Conservation (phyloP, 2,797 vertebrate genomes). For the Galagoides demidoff region DNA sequence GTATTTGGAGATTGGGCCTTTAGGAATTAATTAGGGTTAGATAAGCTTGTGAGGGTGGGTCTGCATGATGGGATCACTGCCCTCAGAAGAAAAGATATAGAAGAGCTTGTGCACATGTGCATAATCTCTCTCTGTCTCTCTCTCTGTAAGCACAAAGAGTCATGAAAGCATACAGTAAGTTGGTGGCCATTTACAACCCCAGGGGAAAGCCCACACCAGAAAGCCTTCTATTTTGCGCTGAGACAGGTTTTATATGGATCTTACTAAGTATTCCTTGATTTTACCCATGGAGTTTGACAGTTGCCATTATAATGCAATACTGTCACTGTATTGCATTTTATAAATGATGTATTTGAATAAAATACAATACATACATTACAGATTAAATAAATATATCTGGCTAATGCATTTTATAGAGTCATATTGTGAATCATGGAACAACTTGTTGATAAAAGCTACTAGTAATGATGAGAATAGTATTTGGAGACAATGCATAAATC, state of each 20-base stretch:
- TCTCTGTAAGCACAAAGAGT: background rate
- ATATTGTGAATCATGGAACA: background rate
- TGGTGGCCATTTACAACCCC: background rate
- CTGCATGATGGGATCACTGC: background rate
- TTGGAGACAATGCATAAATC: background rate
- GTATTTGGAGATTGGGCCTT: background rate
- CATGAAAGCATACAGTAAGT: background rate
- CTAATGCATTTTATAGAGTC: background rate
- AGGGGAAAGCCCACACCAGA: background rate
- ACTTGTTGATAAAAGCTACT: conserved; percentile 6
- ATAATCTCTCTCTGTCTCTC: background rate
- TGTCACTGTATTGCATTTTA: too few relatives aligned
- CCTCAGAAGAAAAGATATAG: background rate
- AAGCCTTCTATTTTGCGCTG: background rate
- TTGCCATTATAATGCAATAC: background rate
- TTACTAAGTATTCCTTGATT: background rate
- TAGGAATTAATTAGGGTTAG: background rate
- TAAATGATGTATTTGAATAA: background rate
- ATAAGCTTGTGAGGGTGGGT: background rate
- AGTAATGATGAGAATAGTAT: background rate
- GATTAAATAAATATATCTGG: background rate
- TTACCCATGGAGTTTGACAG: background rate
- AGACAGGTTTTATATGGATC: background rate
- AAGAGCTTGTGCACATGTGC: background rate
- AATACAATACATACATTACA: too few relatives aligned